Conservation (phyloP, 2,888 invertebrate genomes). For the Ormyrus pomaceus region DNA sequence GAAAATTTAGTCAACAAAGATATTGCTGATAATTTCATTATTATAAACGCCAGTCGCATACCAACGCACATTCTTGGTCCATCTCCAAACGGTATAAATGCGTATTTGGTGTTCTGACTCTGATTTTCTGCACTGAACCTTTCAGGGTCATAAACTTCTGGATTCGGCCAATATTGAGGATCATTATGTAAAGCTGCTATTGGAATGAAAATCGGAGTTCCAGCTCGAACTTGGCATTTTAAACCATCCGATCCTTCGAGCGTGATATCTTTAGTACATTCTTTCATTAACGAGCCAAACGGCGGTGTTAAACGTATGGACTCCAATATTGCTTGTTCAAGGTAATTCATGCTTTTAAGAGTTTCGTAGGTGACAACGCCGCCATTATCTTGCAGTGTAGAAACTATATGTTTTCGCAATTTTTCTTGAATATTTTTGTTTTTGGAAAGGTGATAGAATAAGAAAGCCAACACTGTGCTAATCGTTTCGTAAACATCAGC, state of each 20-base stretch:
- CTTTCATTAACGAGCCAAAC: slow-evolving; percentile 50
- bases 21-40: slow-evolving; percentile 58
- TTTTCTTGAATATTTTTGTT: slow-evolving; percentile 75
- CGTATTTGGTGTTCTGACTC: slow-evolving; percentile 56
- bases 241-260: slow-evolving; percentile 63
- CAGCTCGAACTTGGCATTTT: slow-evolving; percentile 56
- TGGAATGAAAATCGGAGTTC: slow-evolving; percentile 57
- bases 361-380: slow-evolving; percentile 74
- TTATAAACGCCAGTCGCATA: slow-evolving; percentile 62
- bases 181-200: slow-evolving; percentile 8
- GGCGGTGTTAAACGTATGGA: slow-evolving; percentile 60
- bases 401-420: slow-evolving; percentile 75
- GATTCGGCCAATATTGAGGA: slow-evolving; percentile 28
- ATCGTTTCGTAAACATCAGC: slow-evolving; percentile 78
- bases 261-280: slow-evolving; percentile 57
- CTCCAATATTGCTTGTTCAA: slow-evolving; percentile 75
- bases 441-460: slow-evolving; percentile 75
- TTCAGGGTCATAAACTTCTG: slow-evolving; percentile 35
- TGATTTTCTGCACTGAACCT: slow-evolving; percentile 49
- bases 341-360: slow-evolving; percentile 76
- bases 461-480: slow-evolving; percentile 75
- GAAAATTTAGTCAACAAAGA: neutral
- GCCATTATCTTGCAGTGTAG: slow-evolving; percentile 62
- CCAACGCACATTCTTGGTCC: slow-evolving; percentile 68
- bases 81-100: slow-evolving; percentile 65